Conservation (phyloP, 2,888 invertebrate species). For the Lasioglossum lativentre region DNA sequence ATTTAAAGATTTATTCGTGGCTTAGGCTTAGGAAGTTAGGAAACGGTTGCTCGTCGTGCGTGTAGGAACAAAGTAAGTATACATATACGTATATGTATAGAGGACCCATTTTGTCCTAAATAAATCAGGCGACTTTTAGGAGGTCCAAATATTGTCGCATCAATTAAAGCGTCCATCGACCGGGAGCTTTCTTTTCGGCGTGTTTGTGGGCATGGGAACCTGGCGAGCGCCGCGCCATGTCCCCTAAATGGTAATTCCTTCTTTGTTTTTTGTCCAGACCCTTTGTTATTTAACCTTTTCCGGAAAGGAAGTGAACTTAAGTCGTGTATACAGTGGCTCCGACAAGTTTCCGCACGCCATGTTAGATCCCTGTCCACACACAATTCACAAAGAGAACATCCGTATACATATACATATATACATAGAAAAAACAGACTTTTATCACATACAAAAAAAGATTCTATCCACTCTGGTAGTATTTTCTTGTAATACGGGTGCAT, state of each 20-base stretch:
- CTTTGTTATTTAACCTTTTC: slow-evolving; percentile 34
- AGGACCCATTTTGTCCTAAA: slow-evolving; percentile 69
- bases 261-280: slow-evolving; percentile 36
- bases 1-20: slow-evolving; percentile 26
- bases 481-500: background rate
- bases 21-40: slow-evolving; percentile 10
- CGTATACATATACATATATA: no score
- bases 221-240: slow-evolving; percentile 60
- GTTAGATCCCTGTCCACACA: background rate
- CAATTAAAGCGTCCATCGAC: slow-evolving; percentile 76
- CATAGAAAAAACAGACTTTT: no score
- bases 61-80: slow-evolving; percentile 69
- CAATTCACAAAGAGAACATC: background rate
- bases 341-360: background rate
- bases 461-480: background rate
- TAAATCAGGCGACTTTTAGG: slow-evolving; percentile 79
- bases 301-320: slow-evolving; percentile 37
- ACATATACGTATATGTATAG: slow-evolving; percentile 64
- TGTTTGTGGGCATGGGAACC: slow-evolving; percentile 34
- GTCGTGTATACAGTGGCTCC: slow-evolving; percentile 14
- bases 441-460: background rate
- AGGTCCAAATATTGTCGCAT: slow-evolving; percentile 82
- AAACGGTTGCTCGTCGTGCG: slow-evolving; percentile 65
- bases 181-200: slow-evolving; percentile 14
- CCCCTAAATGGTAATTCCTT: slow-evolving; percentile 45